Evolutionary conservation across 2,888 invertebrate genomes (phyloP).

Genomic region (Aproaerema taeniolella): DNA sequence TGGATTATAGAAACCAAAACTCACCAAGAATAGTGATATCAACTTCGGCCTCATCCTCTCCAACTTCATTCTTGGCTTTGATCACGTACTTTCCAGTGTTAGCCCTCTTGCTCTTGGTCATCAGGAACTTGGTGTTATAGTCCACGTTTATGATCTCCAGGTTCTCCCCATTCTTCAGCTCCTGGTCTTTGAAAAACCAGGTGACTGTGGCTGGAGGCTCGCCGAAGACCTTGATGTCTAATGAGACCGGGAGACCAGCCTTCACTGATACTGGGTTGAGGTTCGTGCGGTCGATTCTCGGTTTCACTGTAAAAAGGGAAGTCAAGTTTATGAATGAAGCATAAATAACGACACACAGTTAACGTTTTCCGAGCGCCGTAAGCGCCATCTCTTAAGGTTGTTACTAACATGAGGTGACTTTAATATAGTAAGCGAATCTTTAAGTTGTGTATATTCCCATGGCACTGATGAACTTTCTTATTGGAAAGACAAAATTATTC

Average conservation of each 20-base stretch:
- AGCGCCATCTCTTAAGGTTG: too few species aligned
- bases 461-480: too few species aligned
- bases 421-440: too few species aligned
- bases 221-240: slow-evolving; percentile 93
- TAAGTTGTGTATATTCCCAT: too few species aligned
- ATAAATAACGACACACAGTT: not conserved
- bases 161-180: slow-evolving; percentile 78
- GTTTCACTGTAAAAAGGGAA: slow-evolving; percentile 84
- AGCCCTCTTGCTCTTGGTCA: slow-evolving; percentile 87
- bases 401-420: too few species aligned
- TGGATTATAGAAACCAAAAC: too few species aligned
- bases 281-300: slow-evolving; percentile 94
- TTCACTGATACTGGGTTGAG: slow-evolving; percentile 90
- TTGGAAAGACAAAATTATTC: too few species aligned
- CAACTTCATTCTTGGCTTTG: slow-evolving; percentile 93
- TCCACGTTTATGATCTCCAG: slow-evolving; percentile 89
- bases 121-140: slow-evolving; percentile 93
- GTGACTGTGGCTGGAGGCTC: slow-evolving; percentile 95
- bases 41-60: slow-evolving; percentile 93
- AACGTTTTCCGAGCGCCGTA: too few species aligned
- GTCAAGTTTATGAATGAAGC: too few species aligned
- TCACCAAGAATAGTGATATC: slow-evolving; percentile 89
- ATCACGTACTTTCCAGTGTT: slow-evolving; percentile 94
- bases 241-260: slow-evolving; percentile 89
- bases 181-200: slow-evolving; percentile 89